Base-by-base conservation (phyloP, 1,140 invertebrate species). In the Brachionus manjavacas region DNA sequence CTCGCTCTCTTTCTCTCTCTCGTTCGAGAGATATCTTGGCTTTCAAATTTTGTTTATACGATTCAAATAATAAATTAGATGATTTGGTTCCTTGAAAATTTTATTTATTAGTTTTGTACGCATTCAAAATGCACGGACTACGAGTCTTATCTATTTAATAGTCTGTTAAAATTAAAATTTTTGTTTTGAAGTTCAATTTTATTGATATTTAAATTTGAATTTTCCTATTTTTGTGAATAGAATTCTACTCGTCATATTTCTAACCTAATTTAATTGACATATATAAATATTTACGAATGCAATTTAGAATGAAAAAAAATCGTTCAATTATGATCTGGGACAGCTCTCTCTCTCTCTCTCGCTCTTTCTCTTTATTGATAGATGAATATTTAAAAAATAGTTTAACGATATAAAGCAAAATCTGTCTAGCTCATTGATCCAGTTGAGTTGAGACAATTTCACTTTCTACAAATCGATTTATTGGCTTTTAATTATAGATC, bases 191-290 rank as follows among this genome's bases (percentile, higher is more conserved):
- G 41, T 76, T 25, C 20, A 76, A 49, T 76, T 76, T 76, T 76
- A 49, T 76, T 76, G 39, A 49, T 76, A 49, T 76, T 49, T 76
- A 76, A 76, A 76, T 76, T 76, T 76, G 8, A 49, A 49, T 41
- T 41, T 41, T 72, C 39, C 7, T 35, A 7, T 35, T 72, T 41
- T 20, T 46, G 9, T 14, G 35, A 72, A 72, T 60, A 60, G 4
- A 60, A 60, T 60, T 60, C 8, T 60, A 76, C 43, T 76, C 72
- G 72, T 76, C 72, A 76, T 76, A 76, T 76, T 76, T 76, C 72
- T 76, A 76, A 76, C 72, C 72, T 76, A 76, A 76, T 76, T 76
- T 49, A 49, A 76, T 76, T 76, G 72, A 76, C 72, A 76, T 76
- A 76, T 76, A 76, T 76, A 72, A 72, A 72, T 72, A 72, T 72